A percentile compares a stretch with the other conserved stretches of the same genome.
Evolutionary conservation across 2,888 invertebrate genomes (phyloP).

Genomic region (Acanthoscelides obtectus): DNA sequence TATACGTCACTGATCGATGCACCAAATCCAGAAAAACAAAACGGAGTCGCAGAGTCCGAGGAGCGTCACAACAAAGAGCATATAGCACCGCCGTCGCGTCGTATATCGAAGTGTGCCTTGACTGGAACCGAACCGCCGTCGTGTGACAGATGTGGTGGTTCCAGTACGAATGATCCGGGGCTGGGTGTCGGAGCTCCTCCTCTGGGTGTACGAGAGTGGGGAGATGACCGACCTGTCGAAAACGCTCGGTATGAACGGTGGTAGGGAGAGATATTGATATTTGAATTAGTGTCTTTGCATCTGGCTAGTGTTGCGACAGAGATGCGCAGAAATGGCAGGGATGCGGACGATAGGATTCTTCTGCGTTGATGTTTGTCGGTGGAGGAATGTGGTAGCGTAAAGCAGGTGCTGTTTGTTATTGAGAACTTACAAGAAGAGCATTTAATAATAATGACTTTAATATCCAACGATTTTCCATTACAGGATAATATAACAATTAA

Average conservation of each 20-base stretch:
- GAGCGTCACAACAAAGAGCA: background rate
- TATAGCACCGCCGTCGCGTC: background rate
- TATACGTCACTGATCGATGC: background rate
- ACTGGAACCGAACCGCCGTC: background rate
- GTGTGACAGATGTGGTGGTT: background rate
- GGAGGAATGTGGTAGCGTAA: too few relatives aligned
- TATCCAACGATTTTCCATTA: too few relatives aligned
- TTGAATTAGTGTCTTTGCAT: constrained; percentile 45
- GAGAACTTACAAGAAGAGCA: too few relatives aligned
- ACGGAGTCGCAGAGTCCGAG: background rate
- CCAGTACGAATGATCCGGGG: background rate
- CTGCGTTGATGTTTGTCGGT: too few relatives aligned
- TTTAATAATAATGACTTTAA: too few relatives aligned
- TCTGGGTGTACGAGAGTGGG: constrained; percentile 39
- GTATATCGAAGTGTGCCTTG: background rate
- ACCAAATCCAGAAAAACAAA: background rate
- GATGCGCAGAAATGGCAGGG: constrained; percentile 45
- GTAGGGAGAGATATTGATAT: constrained; percentile 42
- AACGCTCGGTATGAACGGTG: constrained; percentile 22
- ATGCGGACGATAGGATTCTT: constrained; percentile 33
- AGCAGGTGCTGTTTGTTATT: too few relatives aligned
- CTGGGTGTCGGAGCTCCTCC: constrained; percentile 35
- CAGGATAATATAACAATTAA: too few relatives aligned
- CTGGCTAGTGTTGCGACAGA: constrained; percentile 40
- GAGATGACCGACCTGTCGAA: constrained; percentile 39